Base-by-base conservation (phyloP, 92 coral and sea anemone species). In the Zoanthus sociatus region DNA sequence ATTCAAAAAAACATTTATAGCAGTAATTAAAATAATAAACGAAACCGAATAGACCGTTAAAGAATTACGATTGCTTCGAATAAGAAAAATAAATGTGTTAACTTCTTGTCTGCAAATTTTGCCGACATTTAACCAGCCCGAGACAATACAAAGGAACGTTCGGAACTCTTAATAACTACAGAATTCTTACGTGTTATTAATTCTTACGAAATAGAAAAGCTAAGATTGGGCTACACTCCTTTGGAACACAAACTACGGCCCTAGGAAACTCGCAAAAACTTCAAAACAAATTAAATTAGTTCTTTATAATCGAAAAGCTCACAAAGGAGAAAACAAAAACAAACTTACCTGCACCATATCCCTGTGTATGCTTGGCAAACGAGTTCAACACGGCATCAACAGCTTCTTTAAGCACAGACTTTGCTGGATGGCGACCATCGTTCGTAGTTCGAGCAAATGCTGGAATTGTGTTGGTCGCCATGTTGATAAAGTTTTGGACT, bases 351-450 rank as follows among this genome's bases (percentile, higher is more conserved):
- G 92, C 87, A 9, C 96, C 98, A 89, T 93, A 88, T 2, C 95
- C 96, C 86, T 94, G 97, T 6, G 95, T 94, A 74, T 95, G 98
- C 78, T 95, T 95, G 20, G 98, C 95, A 87, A 94, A 95, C 5
- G 98, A 95, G 76, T 92, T 95, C 68, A 95, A 71, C n/a, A 95
- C 98, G 69, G 98, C 98, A 81, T 95, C 97, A 63, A 95, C 97
- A 33, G 98, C 98, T 91, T 94, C 98, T 91, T 94, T 94, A 32
- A 94, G 85, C 67, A 94, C 98, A 15, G 95, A 93, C 86, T 94
- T 94, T 5, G 90, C 91, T 31, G 93, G 93, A 83, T 90, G 93
- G 46, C 85, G 66, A 15, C 93, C 90, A 12, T 87, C 91, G 44
- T 20, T 71, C 4, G 60, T 26, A 20, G 63, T 67, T 60, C 37